Base-by-base conservation (phyloP, 2,888 invertebrate species). In the Rugalucina vietnamica region DNA sequence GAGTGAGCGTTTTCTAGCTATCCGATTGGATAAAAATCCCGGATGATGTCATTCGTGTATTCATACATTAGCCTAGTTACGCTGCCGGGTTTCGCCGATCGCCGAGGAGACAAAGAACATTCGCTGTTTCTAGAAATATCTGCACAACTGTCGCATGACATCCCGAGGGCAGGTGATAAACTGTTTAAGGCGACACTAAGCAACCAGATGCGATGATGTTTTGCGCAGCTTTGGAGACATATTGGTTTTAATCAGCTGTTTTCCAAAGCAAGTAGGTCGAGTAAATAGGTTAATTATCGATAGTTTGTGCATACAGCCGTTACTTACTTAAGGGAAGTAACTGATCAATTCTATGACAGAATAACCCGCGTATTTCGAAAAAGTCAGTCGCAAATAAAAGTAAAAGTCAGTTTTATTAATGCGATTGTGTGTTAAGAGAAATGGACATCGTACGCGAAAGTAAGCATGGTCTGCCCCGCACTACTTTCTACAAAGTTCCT, bases 41-140 rank as follows among this genome's bases (percentile, higher is more conserved):
- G 84, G 65, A 65, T 84, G 82, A 87, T 85, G 84, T 84, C 84
- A 85, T 82, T 79, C 27, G 76, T 84, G 80, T 82, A 84, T 80
- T 81, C 85, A 87, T 87, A 85, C 36, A 87, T 87, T 87, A 87
- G 81, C 87, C 87, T 83, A 87, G 76, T 76, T 87, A 76, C 70
- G 69, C 57, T 65, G 78, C 79, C 87, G 79, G 87, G 79, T 74
- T 71, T 65, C 37, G 54, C 76, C 81, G 37, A 27, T 72, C 5
- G 29, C 21, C 34, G 43, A 2, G 39, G 29, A 74, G 76, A 87
- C 87, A 87, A 87, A 87, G 87, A 85, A 80, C 65, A 12, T 24
- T 29, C 5, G 2, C 0, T 24, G 73, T 76, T 34, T 49, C 12
- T 4, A 4, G 24, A 60, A 81, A 85, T 71, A 36, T 73, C 82